Base-by-base conservation (phyloP, 92 coral and sea anemone genomes). In the Palythoa caribaeorum region DNA sequence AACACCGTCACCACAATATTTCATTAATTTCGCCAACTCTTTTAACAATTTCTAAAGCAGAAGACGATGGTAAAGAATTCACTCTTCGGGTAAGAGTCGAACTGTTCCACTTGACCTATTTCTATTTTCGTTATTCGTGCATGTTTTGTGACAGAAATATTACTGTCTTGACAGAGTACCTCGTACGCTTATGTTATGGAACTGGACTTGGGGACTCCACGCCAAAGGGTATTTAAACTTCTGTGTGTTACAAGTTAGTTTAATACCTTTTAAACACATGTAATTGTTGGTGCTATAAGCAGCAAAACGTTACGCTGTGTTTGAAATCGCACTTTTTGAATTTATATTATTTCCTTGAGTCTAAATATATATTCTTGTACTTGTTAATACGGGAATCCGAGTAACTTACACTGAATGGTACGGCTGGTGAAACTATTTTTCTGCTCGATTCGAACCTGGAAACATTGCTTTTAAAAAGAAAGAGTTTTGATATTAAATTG, bases 171-270 rank as follows among this genome's bases (percentile, higher is more conserved):
- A 48, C 90, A 95, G 98, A 95, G 98, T 52, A 95, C 98, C 40
- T 95, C 98, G 2, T 95, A 94, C 87, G 98, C 98, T 9, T 95
- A 95, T 87, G 98, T 95, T n/a, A 94, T 94, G 55, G 95, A 92
- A 72, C 90, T 95, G 71, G 96, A 92, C 50, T 77, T 95, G n/a
- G 98, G 98, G 76, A 94, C 87, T 2, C 98, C 98, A 39, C 95
- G 95, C n/a, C 98, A 95, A 88, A 91, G 92, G 97, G 98, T 95
- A 90, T 37, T 57, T 55, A 35, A 28, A 37, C 10, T 1, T 62
- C 20, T 17, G 38, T 28, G 65, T 52, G 65, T 15, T n/a, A 17
- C 1, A n/a, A 21, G 7, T 47, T 59, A 76, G 19, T 47, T 12
- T 47, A 76, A 50, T 47, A 15, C 40, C 3, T 11, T 9, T 39